Conservation (phyloP, 2,888 invertebrate species). For the Nemotelus pantherinus region DNA sequence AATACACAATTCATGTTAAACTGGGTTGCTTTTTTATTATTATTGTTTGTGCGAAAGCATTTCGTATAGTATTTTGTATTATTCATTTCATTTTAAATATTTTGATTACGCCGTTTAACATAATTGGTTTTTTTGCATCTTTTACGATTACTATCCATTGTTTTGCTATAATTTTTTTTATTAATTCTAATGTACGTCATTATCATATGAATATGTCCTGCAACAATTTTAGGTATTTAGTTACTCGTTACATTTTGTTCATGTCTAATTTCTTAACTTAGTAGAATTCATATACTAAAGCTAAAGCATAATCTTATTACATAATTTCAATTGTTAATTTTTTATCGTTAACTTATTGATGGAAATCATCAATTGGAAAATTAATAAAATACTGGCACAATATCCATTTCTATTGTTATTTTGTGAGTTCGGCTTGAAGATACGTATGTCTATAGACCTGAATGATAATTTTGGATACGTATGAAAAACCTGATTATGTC, state of each 20-base stretch:
- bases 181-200: background rate
- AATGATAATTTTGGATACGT: background rate
- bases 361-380: conserved; percentile 8
- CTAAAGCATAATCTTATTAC: conserved; percentile 25
- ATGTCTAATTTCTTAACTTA: conserved; percentile 30
- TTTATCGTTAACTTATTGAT: conserved; percentile 13
- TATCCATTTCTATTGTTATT: conserved; percentile 38
- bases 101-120: conserved; percentile 23
- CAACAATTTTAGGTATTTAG: conserved; percentile 42
- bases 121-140: conserved; percentile 13
- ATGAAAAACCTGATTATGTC: conserved; percentile 28
- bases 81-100: background rate
- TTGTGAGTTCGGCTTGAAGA: too few relatives aligned
- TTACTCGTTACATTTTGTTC: conserved; percentile 32
- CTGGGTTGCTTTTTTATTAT: conserved; percentile 26
- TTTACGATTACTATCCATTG: conserved; percentile 13
- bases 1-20: conserved; percentile 41
- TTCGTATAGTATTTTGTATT: conserved; percentile 18
- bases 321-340: background rate
- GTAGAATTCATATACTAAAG: conserved; percentile 37
- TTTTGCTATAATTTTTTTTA: conserved; percentile 27
- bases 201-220: conserved; percentile 39
- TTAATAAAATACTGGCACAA: conserved; percentile 40
- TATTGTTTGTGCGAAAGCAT: conserved; percentile 41
- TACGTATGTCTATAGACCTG: too few relatives aligned